These are phyloP conservation scores for Dolichoris vasculosae DNA, from an alignment of 1,140 invertebrate species.

Conservation along the genomic window DNA sequence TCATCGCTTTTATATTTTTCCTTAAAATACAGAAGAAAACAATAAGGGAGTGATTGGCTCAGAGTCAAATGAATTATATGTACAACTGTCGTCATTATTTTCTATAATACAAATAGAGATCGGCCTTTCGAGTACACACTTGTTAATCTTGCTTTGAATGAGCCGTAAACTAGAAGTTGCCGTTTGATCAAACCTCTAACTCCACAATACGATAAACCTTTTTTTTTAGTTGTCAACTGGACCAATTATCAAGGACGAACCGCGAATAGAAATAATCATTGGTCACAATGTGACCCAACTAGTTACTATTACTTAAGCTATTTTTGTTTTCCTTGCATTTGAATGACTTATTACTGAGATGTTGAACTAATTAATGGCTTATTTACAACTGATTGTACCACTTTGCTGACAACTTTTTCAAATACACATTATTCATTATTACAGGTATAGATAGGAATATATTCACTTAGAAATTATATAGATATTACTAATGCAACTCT, in stretches of 20 bases:
- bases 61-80: slow-evolving; percentile 60
- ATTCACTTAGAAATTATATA: too few relatives aligned
- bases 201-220: background rate
- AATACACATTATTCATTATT: background rate
- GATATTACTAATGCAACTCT: too few relatives aligned
- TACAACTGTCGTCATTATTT: slow-evolving; percentile 25
- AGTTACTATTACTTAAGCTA: background rate
- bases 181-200: too few relatives aligned
- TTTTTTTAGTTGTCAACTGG: background rate
- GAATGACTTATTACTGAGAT: background rate
- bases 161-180: slow-evolving; percentile 53
- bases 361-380: background rate
- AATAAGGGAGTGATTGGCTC: slow-evolving; percentile 39
- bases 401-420: too few relatives aligned
- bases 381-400: background rate
- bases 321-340: background rate
- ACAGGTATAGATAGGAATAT: background rate
- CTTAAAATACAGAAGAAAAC: background rate
- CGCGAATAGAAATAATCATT: background rate
- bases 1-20: too few relatives aligned
- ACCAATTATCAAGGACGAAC: slow-evolving; percentile 25
- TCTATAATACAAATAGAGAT: slow-evolving; percentile 19
- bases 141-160: slow-evolving; percentile 49
- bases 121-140: background rate
- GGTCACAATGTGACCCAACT: background rate